Conservation (phyloP, 2,888 invertebrate genomes). For the Lycia hirtaria region DNA sequence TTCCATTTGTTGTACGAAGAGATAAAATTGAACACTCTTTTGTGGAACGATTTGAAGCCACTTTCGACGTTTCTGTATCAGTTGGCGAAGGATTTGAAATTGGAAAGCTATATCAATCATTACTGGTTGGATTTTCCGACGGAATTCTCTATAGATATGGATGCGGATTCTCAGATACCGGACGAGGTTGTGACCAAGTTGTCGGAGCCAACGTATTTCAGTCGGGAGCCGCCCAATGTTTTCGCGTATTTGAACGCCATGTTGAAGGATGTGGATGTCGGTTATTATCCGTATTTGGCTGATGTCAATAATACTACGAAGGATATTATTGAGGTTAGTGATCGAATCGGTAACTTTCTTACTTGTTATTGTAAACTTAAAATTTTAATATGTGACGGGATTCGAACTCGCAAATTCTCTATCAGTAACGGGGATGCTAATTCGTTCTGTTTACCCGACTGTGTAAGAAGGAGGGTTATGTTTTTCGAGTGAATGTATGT, state of each 20-base stretch:
- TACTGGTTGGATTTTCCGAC: constrained; percentile 95
- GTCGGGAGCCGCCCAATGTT: constrained; percentile 88
- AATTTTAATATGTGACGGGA: too few species aligned
- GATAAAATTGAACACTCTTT: constrained; percentile 91
- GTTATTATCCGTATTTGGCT: constrained; percentile 89
- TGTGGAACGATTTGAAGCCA: constrained; percentile 88
- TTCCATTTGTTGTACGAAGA: constrained; percentile 97
- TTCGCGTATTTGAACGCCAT: constrained; percentile 89
- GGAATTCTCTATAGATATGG: constrained; percentile 76
- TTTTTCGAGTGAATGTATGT: too few species aligned
- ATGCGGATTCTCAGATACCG: constrained; percentile 80
- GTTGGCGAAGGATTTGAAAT: constrained; percentile 90
- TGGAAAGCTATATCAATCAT: constrained; percentile 89
- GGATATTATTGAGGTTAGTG: constrained; percentile 89
- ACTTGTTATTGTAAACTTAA: too few species aligned
- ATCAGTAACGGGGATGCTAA: too few species aligned
- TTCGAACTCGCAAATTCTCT: too few species aligned
- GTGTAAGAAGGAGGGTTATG: too few species aligned
- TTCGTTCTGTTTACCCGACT: too few species aligned
- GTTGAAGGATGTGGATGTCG: constrained; percentile 81
- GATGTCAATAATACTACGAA: constrained; percentile 90
- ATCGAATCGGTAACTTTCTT: background rate
- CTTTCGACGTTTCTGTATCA: constrained; percentile 90
- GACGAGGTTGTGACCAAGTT: constrained; percentile 85
- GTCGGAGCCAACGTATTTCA: constrained; percentile 86